These are phyloP conservation scores for Hyalella azteca DNA, from an alignment of 2,888 invertebrate genomes.

Conservation along the genomic window DNA sequence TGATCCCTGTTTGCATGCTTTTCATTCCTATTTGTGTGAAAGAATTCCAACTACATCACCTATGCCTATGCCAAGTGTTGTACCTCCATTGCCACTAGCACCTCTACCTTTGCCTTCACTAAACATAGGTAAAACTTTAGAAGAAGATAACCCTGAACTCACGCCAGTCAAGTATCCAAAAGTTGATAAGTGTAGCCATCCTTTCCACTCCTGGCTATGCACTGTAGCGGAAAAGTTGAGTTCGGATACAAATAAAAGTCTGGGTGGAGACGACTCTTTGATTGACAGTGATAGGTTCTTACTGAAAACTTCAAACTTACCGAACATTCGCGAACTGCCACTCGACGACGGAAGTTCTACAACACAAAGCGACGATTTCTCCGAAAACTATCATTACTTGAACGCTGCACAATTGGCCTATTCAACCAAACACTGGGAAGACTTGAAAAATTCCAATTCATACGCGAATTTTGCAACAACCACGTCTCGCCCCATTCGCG, in stretches of 20 bases:
- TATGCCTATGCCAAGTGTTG: not conserved
- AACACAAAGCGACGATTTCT: not conserved
- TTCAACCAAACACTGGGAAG: constrained; percentile 7
- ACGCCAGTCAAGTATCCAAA: not conserved
- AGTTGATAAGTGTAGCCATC: not conserved
- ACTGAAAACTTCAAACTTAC: constrained; percentile 19
- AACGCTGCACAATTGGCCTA: constrained; percentile 13
- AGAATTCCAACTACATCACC: not conserved
- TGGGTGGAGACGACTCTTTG: not conserved
- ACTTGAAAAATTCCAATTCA: not conserved
- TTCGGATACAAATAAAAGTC: not conserved
- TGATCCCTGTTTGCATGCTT: not conserved
- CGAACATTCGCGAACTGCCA: constrained; percentile 16
- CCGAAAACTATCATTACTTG: not conserved
- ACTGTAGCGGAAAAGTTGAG: not conserved
- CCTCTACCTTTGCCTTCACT: not conserved
- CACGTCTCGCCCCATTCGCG: not conserved
- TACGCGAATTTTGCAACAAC: not conserved
- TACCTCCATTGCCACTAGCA: not conserved
- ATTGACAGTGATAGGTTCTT: constrained; percentile 33
- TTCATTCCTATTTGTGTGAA: not conserved
- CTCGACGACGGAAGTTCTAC: not conserved
- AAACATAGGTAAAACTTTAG: not conserved
- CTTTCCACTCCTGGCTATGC: constrained; percentile 19
- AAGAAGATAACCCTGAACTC: not conserved